Conservation (phyloP, 2,797 vertebrate species). For the Peromyscus aztecus region DNA sequence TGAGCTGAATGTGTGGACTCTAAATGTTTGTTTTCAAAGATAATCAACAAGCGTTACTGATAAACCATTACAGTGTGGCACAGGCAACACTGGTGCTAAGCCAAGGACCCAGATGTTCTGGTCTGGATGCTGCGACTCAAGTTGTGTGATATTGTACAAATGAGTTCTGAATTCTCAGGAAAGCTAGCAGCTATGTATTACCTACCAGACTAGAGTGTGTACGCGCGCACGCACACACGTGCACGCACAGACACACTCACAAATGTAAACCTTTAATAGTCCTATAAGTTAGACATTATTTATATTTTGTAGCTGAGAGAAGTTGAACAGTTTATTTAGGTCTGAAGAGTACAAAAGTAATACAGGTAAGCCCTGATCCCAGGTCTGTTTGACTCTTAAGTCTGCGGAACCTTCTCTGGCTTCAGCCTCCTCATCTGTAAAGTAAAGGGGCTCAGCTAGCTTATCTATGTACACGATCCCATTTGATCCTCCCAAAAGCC, state of each 20-base stretch:
- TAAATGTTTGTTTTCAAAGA: not conserved
- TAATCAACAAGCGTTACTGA: not conserved
- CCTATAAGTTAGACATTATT: not conserved
- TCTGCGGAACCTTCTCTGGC: not conserved
- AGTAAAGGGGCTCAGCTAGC: constrained; percentile 20
- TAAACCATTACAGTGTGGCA: constrained; percentile 20
- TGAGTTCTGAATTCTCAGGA: constrained; percentile 9
- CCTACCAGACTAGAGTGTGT: not conserved
- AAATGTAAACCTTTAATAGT: constrained; percentile 23
- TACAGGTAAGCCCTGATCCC: not conserved
- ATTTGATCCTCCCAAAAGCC: not conserved
- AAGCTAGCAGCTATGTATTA: not conserved
- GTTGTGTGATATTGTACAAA: not conserved
- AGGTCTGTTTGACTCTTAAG: constrained; percentile 32
- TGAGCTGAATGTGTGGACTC: not conserved
- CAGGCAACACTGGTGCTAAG: not conserved
- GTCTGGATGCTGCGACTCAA: not conserved
- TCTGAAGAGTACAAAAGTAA: constrained; percentile 18
- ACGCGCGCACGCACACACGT: too few relatives aligned
- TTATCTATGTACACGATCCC: not conserved
- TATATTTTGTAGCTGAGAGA: constrained; percentile 21
- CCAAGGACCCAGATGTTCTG: constrained; percentile 13
- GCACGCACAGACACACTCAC: not conserved
- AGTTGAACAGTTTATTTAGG: constrained; percentile 42
- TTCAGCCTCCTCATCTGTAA: constrained; percentile 41